Conservation (phyloP, 2,797 vertebrate species). For the Enteromius viviparus region DNA sequence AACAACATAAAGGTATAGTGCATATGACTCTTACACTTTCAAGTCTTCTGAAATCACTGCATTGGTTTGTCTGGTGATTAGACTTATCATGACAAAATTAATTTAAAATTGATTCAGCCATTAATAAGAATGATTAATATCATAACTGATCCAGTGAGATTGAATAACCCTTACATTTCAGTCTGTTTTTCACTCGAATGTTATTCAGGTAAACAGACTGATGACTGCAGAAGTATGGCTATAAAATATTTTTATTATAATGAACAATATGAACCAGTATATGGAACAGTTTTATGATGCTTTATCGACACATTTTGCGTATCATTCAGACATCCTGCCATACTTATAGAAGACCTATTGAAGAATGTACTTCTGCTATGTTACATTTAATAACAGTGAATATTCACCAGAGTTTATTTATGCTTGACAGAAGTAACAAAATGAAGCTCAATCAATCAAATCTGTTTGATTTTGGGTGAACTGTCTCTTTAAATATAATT, state of each 20-base stretch:
- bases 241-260: not conserved
- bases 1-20: not conserved
- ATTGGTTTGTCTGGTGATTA: not conserved
- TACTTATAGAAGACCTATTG: not conserved
- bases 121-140: not conserved
- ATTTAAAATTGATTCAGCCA: not conserved
- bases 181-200: not conserved
- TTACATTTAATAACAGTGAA: not conserved
- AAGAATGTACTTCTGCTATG: not conserved
- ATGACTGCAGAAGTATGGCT: not conserved
- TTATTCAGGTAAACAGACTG: not conserved
- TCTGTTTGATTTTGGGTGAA: not conserved
- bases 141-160: not conserved
- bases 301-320: not conserved
- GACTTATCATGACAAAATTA: not conserved
- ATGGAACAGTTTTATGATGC: not conserved
- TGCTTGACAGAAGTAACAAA: not conserved
- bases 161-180: not conserved
- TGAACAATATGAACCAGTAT: not conserved
- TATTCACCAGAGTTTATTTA: not conserved
- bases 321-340: not conserved
- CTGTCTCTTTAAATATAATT: slow-evolving; percentile 13
- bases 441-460: no score
- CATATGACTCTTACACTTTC: not conserved
- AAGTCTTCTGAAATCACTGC: not conserved